Base-by-base conservation (phyloP, 2,797 vertebrate genomes). In the Darevskia mixta region DNA sequence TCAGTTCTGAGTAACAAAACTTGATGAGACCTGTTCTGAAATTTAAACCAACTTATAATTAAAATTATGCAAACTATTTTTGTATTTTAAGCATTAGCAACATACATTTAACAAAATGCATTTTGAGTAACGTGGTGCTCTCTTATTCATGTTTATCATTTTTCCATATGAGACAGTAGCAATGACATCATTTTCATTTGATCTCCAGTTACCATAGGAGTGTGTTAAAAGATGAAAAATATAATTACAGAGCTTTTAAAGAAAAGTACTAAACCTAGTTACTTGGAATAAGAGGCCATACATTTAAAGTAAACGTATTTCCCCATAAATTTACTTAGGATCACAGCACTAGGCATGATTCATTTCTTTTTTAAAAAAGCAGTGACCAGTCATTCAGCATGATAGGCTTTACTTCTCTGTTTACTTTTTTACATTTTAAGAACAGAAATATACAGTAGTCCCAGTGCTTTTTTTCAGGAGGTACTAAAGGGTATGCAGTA, bases 1-100 rank as follows among this genome's bases (percentile, higher is more conserved):
- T 91, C 10, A 88, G 8, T 80, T 93, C 76, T 0, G 15, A 43
- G 67, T 2, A 49, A 77, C 5, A 73, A 0, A 49, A 76, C 86
- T 87, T 29, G 55, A n/a, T 41, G 67, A 35, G 79, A 2, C 43
- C 15, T 87, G 13, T 49, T 85, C 92, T 95, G 86, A 93, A 95
- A 94, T 29, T 72, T 80, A 88, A 94, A 92, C 41, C 89, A 90
- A 88, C 75, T 84, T 43, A 76, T 1, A 90, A 35, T 93, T 87
- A 92, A 38, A 29, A 18, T 87, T n/a, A 80, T 87, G 13, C 49
- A 55, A 55, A 38, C 0, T 35, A 0, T 32, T 55, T 49, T 18
- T 61, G 35, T 38, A 27, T 73, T 55, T 38, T n/a, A 61, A 35
- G n/a, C 25, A 55, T 71, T 72, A 82, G n/a, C 55, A 75, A 84